Evolutionary conservation across 1,140 invertebrate genomes (phyloP).

Genomic region (Acyrthosiphon pisum): DNA sequence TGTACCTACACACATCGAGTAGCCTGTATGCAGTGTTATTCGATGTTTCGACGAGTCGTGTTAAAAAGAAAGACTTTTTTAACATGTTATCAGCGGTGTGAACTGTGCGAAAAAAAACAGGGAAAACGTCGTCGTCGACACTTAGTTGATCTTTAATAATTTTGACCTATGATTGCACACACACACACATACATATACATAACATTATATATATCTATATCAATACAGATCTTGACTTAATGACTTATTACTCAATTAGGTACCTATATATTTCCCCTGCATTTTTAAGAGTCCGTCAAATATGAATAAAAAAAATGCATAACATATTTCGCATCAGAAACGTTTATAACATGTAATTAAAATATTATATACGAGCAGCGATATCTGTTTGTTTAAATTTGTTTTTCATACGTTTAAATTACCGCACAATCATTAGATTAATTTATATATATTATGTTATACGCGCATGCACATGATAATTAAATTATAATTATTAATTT

Average conservation of each 20-base stretch:
- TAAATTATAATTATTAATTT: not conserved
- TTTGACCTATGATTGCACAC: not conserved
- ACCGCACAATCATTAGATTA: not conserved
- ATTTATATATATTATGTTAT: not conserved
- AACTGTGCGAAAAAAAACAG: not conserved
- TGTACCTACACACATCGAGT: not conserved
- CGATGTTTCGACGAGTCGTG: not conserved
- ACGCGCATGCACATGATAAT: not conserved
- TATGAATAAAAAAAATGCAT: not conserved
- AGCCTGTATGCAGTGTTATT: no score
- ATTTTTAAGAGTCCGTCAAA: not conserved
- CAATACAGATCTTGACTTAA: not conserved
- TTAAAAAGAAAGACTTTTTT: not conserved
- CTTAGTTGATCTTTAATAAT: not conserved
- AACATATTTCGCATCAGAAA: not conserved
- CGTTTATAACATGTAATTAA: not conserved
- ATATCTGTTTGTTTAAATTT: not conserved
- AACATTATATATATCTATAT: not conserved
- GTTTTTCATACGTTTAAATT: not conserved
- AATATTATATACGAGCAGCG: not conserved
- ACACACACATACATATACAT: not conserved
- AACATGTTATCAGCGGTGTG: not conserved
- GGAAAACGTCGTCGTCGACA: not conserved
- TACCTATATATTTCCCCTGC: not conserved
- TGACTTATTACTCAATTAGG: not conserved